phyloP scores from a whole-genome alignment of 2,888 invertebrate species.

The Tigriopus californicus region DNA sequence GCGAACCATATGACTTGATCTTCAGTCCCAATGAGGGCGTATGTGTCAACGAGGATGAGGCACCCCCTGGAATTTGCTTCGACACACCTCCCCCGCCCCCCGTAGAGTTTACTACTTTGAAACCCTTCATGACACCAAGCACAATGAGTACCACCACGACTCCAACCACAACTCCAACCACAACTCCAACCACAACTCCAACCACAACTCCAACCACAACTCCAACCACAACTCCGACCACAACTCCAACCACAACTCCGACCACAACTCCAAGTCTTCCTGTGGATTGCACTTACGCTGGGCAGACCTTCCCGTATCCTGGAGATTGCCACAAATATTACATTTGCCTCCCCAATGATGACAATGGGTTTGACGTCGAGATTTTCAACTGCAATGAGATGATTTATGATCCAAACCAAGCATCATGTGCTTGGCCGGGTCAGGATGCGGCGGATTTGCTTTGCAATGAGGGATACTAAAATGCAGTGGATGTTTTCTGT shows the following conservation, averaged over 20 bases:
- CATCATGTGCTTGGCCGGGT: background rate
- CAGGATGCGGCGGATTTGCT: too few species aligned
- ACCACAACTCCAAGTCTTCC: background rate
- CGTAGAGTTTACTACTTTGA: too few species aligned
- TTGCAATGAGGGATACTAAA: too few species aligned
- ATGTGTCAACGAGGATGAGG: background rate
- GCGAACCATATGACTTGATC: background rate
- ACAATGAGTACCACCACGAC: too few species aligned
- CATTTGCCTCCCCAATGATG: background rate
- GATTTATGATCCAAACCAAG: background rate
- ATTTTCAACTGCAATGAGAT: background rate
- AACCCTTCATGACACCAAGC: too few species aligned
- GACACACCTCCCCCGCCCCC: background rate
- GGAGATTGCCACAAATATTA: background rate
- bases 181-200: background rate
- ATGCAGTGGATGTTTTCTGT: too few species aligned
- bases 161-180: background rate
- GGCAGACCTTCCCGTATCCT: background rate
- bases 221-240: background rate
- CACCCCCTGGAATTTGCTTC: background rate
- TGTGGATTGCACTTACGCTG: background rate
- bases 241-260: background rate
- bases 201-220: background rate
- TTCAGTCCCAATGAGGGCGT: background rate
- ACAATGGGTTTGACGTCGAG: background rate